Conservation (phyloP, 2,113 vertebrate species). For the Sebastes schlegelii region DNA sequence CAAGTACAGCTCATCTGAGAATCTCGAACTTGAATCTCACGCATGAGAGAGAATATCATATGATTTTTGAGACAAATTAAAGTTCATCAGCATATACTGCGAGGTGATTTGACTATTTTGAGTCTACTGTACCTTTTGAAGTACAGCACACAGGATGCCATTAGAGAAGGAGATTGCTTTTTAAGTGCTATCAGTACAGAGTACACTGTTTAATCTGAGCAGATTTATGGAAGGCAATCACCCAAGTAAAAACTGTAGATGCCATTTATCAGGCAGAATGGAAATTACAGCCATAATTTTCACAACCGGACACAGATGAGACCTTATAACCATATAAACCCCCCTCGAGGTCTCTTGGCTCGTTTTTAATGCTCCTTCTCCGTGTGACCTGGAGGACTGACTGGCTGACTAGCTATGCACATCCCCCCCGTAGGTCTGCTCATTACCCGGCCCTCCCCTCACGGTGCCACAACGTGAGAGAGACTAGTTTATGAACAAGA, state of each 20-base stretch:
- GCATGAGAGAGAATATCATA: background rate
- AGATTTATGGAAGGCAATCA: slow-evolving; percentile 87
- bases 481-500: slow-evolving; percentile 84
- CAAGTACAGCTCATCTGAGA: slow-evolving; percentile 14
- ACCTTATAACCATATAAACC: slow-evolving; percentile 82
- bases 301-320: slow-evolving; percentile 80
- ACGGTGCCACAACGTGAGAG: slow-evolving; percentile 79
- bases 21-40: background rate
- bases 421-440: slow-evolving; percentile 75
- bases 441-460: slow-evolving; percentile 79
- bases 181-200: slow-evolving; percentile 80
- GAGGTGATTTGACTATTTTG: slow-evolving; percentile 54
- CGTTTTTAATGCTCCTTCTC: slow-evolving; percentile 76
- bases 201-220: slow-evolving; percentile 76
- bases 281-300: slow-evolving; percentile 90
- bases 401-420: slow-evolving; percentile 75
- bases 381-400: slow-evolving; percentile 71
- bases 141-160: slow-evolving; percentile 67
- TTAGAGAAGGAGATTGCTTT: slow-evolving; percentile 80
- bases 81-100: slow-evolving; percentile 36
- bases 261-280: slow-evolving; percentile 85
- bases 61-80: slow-evolving; percentile 8
- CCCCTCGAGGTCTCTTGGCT: slow-evolving; percentile 61
- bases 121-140: slow-evolving; percentile 68
- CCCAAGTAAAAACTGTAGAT: slow-evolving; percentile 83